These are phyloP conservation scores for Taxidea taxus DNA, from an alignment of 2,113 vertebrate genomes.

Conservation along the genomic window DNA sequence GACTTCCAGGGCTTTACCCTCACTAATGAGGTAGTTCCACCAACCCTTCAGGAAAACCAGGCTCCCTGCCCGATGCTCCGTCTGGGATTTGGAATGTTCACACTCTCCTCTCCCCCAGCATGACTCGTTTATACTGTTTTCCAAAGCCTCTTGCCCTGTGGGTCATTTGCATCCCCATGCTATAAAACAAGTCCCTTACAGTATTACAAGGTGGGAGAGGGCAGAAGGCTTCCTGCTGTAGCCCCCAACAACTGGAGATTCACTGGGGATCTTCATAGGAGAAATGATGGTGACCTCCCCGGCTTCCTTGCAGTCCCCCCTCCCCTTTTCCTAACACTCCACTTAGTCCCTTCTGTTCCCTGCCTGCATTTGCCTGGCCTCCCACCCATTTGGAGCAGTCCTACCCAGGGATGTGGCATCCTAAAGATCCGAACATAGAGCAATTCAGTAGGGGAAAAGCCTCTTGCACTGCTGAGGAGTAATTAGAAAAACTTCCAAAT, in stretches of 20 bases:
- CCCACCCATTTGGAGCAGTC: background rate
- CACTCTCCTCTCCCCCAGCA: background rate
- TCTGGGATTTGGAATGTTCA: background rate
- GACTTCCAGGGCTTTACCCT: background rate
- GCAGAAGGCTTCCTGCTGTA: background rate
- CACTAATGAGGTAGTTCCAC: background rate
- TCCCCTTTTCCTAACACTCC: fast-evolving
- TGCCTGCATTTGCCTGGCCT: background rate
- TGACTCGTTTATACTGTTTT: background rate
- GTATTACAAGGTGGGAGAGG: background rate
- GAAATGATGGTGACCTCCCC: background rate
- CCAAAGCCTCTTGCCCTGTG: background rate
- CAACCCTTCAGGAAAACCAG: background rate
- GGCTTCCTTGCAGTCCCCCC: background rate
- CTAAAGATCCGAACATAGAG: background rate
- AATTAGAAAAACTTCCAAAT: background rate
- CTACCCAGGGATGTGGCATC: background rate
- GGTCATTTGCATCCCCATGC: background rate
- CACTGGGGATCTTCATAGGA: background rate
- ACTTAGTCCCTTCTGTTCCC: background rate
- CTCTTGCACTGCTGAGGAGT: background rate
- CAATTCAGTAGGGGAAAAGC: background rate
- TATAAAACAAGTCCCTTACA: background rate
- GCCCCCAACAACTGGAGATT: background rate
- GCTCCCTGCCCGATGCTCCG: background rate